phyloP scores from a whole-genome alignment of 2,113 vertebrate genomes.

The Caretta caretta region DNA sequence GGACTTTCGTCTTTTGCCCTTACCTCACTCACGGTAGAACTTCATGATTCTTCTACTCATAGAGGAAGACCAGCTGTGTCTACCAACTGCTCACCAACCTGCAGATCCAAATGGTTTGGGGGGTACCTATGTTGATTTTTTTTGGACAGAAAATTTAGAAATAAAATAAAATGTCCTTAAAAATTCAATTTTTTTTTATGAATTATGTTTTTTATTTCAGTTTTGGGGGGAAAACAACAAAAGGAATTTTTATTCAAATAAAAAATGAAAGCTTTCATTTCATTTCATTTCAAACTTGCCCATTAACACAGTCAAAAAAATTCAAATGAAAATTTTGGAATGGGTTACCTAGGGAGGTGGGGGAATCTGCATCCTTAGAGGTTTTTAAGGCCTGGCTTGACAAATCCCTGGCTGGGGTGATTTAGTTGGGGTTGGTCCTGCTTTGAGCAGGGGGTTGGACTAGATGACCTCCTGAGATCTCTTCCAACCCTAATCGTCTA shows the following conservation, averaged over 20 bases:
- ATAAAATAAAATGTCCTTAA: background rate
- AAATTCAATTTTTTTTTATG: no score
- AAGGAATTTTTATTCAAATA: background rate
- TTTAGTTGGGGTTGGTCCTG: no score
- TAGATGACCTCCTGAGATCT: no score
- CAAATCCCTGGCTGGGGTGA: no score
- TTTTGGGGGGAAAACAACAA: no score
- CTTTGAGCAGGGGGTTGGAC: no score
- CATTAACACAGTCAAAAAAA: background rate
- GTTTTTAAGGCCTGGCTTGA: no score
- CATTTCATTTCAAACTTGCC: background rate
- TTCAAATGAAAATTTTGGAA: background rate
- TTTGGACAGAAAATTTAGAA: background rate
- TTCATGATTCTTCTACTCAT: background rate
- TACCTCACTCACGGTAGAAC: background rate
- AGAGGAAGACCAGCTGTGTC: background rate
- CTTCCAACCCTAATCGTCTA: no score
- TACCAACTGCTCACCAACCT: background rate
- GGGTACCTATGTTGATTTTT: background rate
- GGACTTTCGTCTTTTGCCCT: background rate
- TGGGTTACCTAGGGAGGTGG: no score
- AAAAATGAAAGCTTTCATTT: background rate
- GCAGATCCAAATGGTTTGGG: background rate
- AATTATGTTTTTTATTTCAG: background rate
- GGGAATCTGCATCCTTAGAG: no score